Percentiles rank a stretch among this genome's conserved stretches.
Conservation (phyloP, 2,797 vertebrate species). For the Mycteria americana region DNA sequence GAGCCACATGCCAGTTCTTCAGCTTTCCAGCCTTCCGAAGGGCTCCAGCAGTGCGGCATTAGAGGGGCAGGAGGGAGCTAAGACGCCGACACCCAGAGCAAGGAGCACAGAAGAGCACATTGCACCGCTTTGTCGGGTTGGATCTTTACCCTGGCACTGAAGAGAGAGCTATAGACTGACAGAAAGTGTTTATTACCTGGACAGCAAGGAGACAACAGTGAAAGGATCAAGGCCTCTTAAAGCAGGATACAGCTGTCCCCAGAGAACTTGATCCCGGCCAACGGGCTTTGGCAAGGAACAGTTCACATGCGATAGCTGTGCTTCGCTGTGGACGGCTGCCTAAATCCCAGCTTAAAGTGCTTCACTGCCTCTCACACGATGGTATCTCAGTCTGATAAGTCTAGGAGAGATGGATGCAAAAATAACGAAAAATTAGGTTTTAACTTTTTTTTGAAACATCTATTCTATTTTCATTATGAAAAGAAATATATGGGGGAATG, state of each 20-base stretch:
- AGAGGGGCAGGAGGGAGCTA: background rate
- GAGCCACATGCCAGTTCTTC: constrained; percentile 3
- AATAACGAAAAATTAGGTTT: background rate
- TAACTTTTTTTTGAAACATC: background rate
- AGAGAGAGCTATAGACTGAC: constrained; percentile 42
- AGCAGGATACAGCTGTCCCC: constrained; percentile 49
- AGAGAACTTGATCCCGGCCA: constrained; percentile 49
- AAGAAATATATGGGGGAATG: background rate
- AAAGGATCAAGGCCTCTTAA: constrained; percentile 52
- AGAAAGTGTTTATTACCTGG: constrained; percentile 47
- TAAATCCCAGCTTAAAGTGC: constrained; percentile 68
- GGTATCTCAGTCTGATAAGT: background rate
- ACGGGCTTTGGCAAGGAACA: constrained; percentile 43
- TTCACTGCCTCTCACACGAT: background rate
- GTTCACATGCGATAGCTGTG: constrained; percentile 45
- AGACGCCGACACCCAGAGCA: background rate
- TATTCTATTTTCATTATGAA: background rate
- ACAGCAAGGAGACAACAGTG: constrained; percentile 44
- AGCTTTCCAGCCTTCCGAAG: background rate
- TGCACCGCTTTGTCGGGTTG: constrained; percentile 51
- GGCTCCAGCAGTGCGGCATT: constrained; percentile 9
- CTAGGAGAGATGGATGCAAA: background rate
- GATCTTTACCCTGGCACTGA: constrained; percentile 50
- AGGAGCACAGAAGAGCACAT: constrained; percentile 60
- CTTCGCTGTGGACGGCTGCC: constrained; percentile 48